Evolutionary conservation across 2,888 invertebrate genomes (phyloP).

Genomic region (Eristalis pertinax): DNA sequence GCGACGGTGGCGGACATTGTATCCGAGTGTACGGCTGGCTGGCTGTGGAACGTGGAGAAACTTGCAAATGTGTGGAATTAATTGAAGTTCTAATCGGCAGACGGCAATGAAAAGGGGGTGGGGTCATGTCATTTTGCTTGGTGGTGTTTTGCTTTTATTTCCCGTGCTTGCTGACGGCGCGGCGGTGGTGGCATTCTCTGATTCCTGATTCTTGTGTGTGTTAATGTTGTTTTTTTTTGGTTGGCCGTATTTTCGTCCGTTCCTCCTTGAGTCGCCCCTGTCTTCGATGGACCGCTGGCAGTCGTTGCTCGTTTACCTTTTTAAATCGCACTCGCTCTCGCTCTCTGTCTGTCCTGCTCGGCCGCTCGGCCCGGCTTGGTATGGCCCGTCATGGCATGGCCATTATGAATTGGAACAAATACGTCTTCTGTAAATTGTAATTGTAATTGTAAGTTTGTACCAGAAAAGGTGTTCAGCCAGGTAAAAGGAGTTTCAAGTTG

Average conservation of each 20-base stretch:
- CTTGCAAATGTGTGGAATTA: conserved; percentile 70
- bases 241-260: conserved; percentile 29
- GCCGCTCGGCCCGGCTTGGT: conserved; percentile 19
- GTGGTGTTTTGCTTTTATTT: conserved; percentile 61
- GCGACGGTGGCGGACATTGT: conserved; percentile 31
- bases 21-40: not conserved
- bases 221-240: not conserved
- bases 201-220: conserved; percentile 5
- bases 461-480: conserved; percentile 37
- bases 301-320: conserved; percentile 59
- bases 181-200: conserved; percentile 15
- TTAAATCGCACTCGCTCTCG: conserved; percentile 36
- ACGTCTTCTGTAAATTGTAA: conserved; percentile 69
- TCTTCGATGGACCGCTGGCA: conserved; percentile 59
- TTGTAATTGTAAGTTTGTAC: conserved; percentile 50
- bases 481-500: conserved; percentile 27
- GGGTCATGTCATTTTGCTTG: conserved; percentile 68
- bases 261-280: conserved; percentile 51
- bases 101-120: conserved; percentile 66
- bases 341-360: conserved; percentile 48
- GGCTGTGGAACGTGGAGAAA: conserved; percentile 65
- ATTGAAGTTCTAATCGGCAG: conserved; percentile 59
- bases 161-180: conserved; percentile 43
- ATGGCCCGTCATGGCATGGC: conserved; percentile 40
- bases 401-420: conserved; percentile 72